Conservation (phyloP, 2,113 vertebrate species). For the Muntiacus reevesi region DNA sequence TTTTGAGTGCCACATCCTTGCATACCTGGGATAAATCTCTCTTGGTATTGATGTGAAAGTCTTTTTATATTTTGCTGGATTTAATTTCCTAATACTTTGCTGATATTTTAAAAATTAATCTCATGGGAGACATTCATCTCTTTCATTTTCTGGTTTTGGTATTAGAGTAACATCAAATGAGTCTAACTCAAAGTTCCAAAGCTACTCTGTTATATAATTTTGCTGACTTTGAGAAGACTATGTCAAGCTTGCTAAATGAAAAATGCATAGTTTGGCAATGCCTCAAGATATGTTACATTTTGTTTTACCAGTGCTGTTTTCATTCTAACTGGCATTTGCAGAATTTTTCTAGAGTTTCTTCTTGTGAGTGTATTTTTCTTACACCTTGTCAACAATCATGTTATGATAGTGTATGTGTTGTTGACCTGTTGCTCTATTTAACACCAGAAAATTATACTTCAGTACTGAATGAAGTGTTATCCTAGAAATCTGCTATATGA, state of each 20-base stretch:
- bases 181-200: neutral
- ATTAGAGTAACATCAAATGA: neutral
- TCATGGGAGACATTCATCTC: neutral
- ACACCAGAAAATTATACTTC: constrained; percentile 1
- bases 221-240: neutral
- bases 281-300: neutral
- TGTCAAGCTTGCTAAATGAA: neutral
- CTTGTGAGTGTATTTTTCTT: constrained; percentile 20
- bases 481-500: neutral
- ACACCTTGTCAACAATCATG: constrained; percentile 14
- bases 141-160: neutral
- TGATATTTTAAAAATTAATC: neutral
- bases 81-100: neutral
- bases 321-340: constrained; percentile 16
- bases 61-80: neutral
- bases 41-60: neutral
- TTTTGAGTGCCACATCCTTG: neutral
- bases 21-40: neutral
- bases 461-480: neutral
- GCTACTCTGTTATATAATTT: neutral
- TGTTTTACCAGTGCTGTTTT: neutral
- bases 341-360: constrained; percentile 2
- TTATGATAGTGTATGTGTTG: neutral
- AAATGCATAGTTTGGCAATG: neutral
- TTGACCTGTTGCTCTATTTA: constrained; percentile 25